phyloP scores from a whole-genome alignment of 2,888 invertebrate genomes.

The Tolmerus cingulatus region DNA sequence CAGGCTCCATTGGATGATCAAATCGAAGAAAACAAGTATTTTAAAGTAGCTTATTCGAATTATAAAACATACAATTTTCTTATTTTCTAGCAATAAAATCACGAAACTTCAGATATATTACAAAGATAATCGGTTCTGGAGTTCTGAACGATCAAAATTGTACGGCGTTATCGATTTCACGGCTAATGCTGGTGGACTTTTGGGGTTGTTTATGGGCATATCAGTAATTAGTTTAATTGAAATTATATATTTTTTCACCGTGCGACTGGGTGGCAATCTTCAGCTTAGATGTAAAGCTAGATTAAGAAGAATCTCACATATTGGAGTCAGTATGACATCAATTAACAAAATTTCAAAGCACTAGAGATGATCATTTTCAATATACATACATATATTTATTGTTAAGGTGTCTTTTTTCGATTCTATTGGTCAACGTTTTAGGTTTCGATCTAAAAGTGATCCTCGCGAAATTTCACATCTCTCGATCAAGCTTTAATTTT shows the following conservation, averaged over 20 bases:
- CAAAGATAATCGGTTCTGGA: conserved; percentile 66
- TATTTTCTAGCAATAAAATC: not conserved
- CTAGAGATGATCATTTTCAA: not conserved
- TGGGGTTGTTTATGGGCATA: not conserved
- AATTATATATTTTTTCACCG: not conserved
- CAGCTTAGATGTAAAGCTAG: not conserved
- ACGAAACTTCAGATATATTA: conserved; percentile 32
- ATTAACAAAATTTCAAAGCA: not conserved
- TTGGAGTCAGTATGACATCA: not conserved
- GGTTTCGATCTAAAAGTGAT: too few relatives aligned
- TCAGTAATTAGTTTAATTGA: not conserved
- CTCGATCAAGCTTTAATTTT: too few relatives aligned
- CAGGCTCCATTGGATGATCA: not conserved
- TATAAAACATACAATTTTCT: not conserved
- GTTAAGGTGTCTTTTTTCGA: too few relatives aligned
- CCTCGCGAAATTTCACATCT: too few relatives aligned
- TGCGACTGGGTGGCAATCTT: not conserved
- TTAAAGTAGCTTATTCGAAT: not conserved
- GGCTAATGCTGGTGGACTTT: not conserved
- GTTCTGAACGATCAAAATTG: conserved; percentile 69
- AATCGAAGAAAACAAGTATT: not conserved
- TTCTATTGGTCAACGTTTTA: too few relatives aligned
- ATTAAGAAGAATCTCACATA: not conserved
- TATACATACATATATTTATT: too few relatives aligned
- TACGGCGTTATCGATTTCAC: conserved; percentile 60